Base-by-base conservation (phyloP, 2,113 vertebrate species). In the Tupaia chinensis region DNA sequence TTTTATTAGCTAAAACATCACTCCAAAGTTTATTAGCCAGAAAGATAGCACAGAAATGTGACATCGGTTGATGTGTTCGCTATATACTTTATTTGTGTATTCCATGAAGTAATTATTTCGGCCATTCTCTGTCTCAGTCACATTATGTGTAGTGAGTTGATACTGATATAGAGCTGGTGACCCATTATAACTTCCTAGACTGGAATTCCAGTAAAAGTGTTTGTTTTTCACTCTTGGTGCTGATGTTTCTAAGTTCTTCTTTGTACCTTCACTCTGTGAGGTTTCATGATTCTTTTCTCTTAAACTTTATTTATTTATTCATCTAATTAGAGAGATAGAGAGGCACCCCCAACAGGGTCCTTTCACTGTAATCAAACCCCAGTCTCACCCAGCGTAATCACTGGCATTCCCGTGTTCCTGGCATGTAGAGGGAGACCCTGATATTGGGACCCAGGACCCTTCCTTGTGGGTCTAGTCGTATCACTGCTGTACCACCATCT, bases 1-100 rank as follows among this genome's bases (percentile, higher is more conserved):
- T 89, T 92, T 66, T 72, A 58, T 79, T 73, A 87, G 7, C 20
- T 89, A 89, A 86, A 92, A 93, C 5, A 9, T 97, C 7, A 89
- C 61, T 91, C 70, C 56, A 80, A 73, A 93, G 87, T 69, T 91
- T 12, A 32, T 73, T 20, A 15, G 27, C 1, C 9, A 58, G 8
- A 7, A 88, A 77, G 15, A 76, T 56, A 60, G 19, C n/a, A 44
- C 2, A 9, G 34, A 85, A 83, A 53, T 29, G 4, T 5, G 15
- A 60, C 22, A 25, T 63, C 60, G 11, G 10, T 92, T 80, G 54
- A 17, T 56, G 5, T 60, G 20, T 44, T 89, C 92, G 54, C 20
- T 90, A 3, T n/a, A 25, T n/a, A 23, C 44, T 89, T 82, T 61
- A 58, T 82, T 83, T 68, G 3, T 54, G 9, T 65, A 15, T 4